A percentile compares a stretch with the other conserved stretches of the same genome.
phyloP scores from a whole-genome alignment of 2,113 vertebrate genomes.

The Pteropus alecto region DNA sequence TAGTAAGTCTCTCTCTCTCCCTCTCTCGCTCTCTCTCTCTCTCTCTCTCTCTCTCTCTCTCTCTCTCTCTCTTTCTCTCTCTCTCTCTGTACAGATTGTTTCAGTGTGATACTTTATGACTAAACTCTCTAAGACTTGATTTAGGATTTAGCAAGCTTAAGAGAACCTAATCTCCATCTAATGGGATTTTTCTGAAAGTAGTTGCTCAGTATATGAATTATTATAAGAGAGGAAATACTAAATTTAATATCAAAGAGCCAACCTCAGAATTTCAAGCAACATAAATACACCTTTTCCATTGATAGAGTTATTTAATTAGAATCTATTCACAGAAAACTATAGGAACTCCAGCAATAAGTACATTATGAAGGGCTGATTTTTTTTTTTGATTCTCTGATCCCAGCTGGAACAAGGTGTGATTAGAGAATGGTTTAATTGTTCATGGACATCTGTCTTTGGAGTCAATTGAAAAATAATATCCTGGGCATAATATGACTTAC shows the following conservation, averaged over 20 bases:
- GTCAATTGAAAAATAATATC: slow-evolving; percentile 85
- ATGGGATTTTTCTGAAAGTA: slow-evolving; percentile 81
- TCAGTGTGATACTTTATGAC: slow-evolving; percentile 68
- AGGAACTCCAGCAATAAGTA: slow-evolving; percentile 80
- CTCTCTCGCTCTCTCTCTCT: too few species aligned
- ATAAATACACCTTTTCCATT: slow-evolving; percentile 81
- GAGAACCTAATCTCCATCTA: slow-evolving; percentile 83
- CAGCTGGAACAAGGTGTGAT: slow-evolving; percentile 87
- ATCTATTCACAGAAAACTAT: slow-evolving; percentile 81
- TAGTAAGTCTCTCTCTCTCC: slow-evolving; percentile 58
- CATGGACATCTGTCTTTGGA: slow-evolving; percentile 86
- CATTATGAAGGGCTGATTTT: slow-evolving; percentile 87
- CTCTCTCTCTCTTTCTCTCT: slow-evolving; percentile 31
- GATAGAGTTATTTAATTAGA: slow-evolving; percentile 84
- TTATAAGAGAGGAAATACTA: slow-evolving; percentile 78
- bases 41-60: slow-evolving; percentile 32
- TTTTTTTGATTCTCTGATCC: slow-evolving; percentile 85
- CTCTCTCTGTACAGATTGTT: slow-evolving; percentile 45
- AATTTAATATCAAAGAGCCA: slow-evolving; percentile 82
- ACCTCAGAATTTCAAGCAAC: slow-evolving; percentile 83
- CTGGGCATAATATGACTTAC: slow-evolving; percentile 79
- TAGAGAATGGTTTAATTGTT: slow-evolving; percentile 85
- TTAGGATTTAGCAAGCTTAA: slow-evolving; percentile 81
- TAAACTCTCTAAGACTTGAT: slow-evolving; percentile 75
- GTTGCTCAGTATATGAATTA: slow-evolving; percentile 80